These are phyloP conservation scores for Mohoua ochrocephala DNA, from an alignment of 2,113 vertebrate genomes.

Conservation along the genomic window DNA sequence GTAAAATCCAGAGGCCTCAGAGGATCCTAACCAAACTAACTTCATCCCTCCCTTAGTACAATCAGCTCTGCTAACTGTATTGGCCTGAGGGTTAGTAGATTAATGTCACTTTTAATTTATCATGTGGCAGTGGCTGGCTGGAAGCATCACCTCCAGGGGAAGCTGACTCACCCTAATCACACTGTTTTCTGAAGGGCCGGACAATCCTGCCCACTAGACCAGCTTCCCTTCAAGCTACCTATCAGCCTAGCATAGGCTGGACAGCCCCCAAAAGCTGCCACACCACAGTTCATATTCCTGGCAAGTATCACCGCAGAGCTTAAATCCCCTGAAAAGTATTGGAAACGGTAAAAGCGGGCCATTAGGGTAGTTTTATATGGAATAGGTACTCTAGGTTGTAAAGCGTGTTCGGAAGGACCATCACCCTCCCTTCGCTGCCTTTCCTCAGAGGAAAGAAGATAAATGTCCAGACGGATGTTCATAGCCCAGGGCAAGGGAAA, in stretches of 20 bases:
- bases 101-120: neutral
- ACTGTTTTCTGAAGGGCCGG: neutral
- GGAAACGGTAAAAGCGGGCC: neutral
- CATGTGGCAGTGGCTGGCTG: neutral
- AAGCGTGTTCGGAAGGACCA: neutral
- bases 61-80: neutral
- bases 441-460: neutral
- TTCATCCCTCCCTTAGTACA: neutral
- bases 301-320: neutral
- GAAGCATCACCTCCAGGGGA: neutral
- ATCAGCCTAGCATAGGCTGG: neutral
- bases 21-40: neutral
- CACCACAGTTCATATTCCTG: neutral
- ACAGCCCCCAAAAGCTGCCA: neutral
- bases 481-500: constrained; percentile 1
- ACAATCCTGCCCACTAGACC: neutral
- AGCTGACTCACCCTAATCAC: neutral
- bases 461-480: neutral
- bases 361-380: neutral
- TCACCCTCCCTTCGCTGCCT: neutral
- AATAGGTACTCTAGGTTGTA: neutral
- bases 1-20: neutral
- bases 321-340: neutral
- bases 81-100: neutral
- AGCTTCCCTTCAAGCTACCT: neutral